Percentiles rank a stretch among this genome's conserved stretches.
phyloP scores from a whole-genome alignment of 2,113 vertebrate species.

The Salminus brasiliensis region DNA sequence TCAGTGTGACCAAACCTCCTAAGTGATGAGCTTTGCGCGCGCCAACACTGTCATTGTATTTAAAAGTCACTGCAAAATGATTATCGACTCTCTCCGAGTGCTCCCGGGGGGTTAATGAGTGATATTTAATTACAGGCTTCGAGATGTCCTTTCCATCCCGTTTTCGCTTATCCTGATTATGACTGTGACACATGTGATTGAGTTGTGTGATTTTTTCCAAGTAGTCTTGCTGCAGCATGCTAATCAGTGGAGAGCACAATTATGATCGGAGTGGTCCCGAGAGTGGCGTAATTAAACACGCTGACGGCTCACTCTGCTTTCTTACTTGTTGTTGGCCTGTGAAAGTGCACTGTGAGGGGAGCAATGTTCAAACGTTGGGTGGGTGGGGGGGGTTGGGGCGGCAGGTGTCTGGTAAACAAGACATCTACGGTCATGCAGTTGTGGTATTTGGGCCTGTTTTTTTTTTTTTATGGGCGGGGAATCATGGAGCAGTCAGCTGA shows the following conservation, averaged over 20 bases:
- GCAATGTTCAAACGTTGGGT: background rate
- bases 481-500: background rate
- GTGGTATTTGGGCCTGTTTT: background rate
- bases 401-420: background rate
- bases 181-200: constrained; percentile 37
- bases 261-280: constrained; percentile 10
- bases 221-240: constrained; percentile 20
- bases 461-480: background rate
- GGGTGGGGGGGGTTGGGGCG: background rate
- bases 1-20: background rate
- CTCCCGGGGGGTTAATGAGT: background rate
- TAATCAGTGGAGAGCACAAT: constrained; percentile 45
- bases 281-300: constrained; percentile 43
- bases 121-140: constrained; percentile 31
- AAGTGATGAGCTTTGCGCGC: background rate
- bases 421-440: background rate
- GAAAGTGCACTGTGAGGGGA: background rate
- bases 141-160: constrained; percentile 15
- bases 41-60: background rate
- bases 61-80: background rate
- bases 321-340: background rate
- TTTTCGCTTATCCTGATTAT: constrained; percentile 33
- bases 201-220: constrained; percentile 24
- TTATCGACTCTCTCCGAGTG: background rate
- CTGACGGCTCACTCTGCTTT: constrained; percentile 19